These are phyloP conservation scores for Antitype chi DNA, from an alignment of 2,888 invertebrate species.

Conservation along the genomic window DNA sequence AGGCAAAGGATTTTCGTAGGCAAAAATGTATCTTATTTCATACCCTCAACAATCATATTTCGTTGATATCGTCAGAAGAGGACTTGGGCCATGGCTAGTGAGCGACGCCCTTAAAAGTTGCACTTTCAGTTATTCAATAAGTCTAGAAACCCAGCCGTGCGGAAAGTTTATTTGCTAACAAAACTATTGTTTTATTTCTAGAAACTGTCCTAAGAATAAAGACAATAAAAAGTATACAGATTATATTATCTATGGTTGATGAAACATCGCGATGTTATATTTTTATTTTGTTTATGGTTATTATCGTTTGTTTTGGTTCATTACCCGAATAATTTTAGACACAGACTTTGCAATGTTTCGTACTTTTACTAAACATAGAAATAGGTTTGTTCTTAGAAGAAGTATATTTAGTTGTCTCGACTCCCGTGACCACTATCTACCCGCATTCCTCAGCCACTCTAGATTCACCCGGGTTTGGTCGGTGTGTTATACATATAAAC, in stretches of 20 bases:
- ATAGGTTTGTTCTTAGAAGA: too few relatives aligned
- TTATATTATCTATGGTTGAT: conserved; percentile 50
- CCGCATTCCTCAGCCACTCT: background rate
- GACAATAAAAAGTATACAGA: conserved; percentile 19
- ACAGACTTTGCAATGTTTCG: background rate
- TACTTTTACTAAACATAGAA: background rate
- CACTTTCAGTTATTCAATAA: conserved; percentile 55
- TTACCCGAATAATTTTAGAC: background rate
- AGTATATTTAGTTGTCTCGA: background rate
- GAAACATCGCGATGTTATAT: conserved; percentile 10
- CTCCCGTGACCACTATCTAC: background rate
- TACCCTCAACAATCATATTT: background rate
- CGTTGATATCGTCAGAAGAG: too few relatives aligned
- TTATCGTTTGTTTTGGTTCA: conserved; percentile 16
- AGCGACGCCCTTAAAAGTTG: background rate
- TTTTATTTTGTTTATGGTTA: conserved; percentile 36
- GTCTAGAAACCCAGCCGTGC: conserved; percentile 43
- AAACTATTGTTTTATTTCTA: conserved; percentile 35
- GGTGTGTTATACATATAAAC: too few relatives aligned
- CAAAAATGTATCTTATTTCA: background rate
- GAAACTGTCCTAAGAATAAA: background rate
- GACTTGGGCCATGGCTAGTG: background rate
- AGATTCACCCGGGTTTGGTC: too few relatives aligned
- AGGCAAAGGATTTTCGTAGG: background rate
- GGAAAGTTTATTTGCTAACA: conserved; percentile 30